Percentiles rank a stretch among this genome's conserved stretches.
Conservation (phyloP, 1,140 invertebrate species). For the Ganaspis sp. region DNA sequence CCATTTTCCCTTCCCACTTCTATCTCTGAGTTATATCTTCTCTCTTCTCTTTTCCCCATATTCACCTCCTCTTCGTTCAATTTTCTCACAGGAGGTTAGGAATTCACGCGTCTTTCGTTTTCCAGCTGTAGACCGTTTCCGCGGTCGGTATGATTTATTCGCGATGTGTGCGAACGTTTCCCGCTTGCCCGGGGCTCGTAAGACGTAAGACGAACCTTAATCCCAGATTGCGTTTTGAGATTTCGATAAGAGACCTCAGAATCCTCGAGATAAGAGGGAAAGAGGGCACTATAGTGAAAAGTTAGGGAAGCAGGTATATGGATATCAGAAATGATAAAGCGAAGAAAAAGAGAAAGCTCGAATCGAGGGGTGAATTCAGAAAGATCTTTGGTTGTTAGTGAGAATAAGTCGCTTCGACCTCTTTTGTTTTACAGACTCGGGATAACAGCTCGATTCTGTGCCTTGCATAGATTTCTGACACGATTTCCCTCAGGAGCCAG, state of each 20-base stretch:
- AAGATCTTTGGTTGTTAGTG: background rate
- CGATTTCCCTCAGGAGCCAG: constrained; percentile 56
- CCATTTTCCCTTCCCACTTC: background rate
- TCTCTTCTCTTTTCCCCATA: background rate
- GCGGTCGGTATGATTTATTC: constrained; percentile 24
- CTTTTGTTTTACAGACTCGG: background rate
- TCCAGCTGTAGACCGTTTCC: constrained; percentile 10
- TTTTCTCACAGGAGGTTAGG: background rate
- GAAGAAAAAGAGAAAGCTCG: constrained; percentile 7
- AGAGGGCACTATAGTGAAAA: background rate
- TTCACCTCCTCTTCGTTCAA: background rate
- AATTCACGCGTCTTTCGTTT: constrained; percentile 18
- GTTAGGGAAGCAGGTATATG: constrained; percentile 39
- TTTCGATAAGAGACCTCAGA: constrained; percentile 16
- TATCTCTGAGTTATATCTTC: background rate
- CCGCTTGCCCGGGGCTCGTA: constrained; percentile 17
- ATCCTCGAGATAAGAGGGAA: background rate
- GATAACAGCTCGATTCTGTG: constrained; percentile 38
- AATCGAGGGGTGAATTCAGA: constrained; percentile 24
- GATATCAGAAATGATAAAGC: background rate
- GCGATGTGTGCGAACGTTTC: constrained; percentile 20
- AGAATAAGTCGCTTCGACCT: background rate
- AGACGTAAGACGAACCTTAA: constrained; percentile 43
- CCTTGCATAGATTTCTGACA: constrained; percentile 55
- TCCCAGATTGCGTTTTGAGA: constrained; percentile 49